Base-by-base conservation (phyloP, 2,797 vertebrate genomes). In the Hyperoplus immaculatus region DNA sequence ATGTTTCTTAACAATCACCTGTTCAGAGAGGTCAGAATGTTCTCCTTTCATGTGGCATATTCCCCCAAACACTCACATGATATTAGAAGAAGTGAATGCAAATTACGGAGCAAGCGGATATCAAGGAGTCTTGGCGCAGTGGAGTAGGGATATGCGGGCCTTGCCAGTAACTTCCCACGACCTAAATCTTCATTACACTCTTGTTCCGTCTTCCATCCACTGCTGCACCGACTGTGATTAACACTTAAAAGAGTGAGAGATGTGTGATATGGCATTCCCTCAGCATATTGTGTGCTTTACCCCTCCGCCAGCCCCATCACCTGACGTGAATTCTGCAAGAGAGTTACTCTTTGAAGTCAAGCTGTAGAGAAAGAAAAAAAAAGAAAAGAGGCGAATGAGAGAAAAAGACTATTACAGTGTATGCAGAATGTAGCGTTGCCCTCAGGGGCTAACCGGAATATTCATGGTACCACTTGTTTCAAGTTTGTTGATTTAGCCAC, bases 401-500 rank as follows among this genome's bases (percentile, higher is more conserved):
- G 29, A 29, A 29, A 29, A 29, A 29, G 29, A 29, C 29, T 29
- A 29, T 29, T 29, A 29, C 29, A 66, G 71, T 71, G 61, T 75
- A 81, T 78, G 88, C 72, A 81, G 82, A 78, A 76, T 72, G 89
- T 38, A 80, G 76, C 0, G 66, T 75, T 81, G 72, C 85, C 93
- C 92, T 89, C 59, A 1, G 85, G 92, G 88, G 72, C 68, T 53
- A 70, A 74, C 72, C 60, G 78, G 83, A 92, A 93, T 93, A 93
- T 94, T 94, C 89, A 93, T 82, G 80, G 79, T 72, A 45, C 84
- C 80, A 60, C 86, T 93, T 91, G 85, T 90, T 94, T 93, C 85
- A 87, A 91, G 84, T 93, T 88, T 93, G 93, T 94, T 94, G 91
- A 93, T 92, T 94, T 93, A 92, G 88, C 87, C 89, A 71, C 66